Conservation (phyloP, 2,888 invertebrate genomes). For the Parascotia fuliginaria region DNA sequence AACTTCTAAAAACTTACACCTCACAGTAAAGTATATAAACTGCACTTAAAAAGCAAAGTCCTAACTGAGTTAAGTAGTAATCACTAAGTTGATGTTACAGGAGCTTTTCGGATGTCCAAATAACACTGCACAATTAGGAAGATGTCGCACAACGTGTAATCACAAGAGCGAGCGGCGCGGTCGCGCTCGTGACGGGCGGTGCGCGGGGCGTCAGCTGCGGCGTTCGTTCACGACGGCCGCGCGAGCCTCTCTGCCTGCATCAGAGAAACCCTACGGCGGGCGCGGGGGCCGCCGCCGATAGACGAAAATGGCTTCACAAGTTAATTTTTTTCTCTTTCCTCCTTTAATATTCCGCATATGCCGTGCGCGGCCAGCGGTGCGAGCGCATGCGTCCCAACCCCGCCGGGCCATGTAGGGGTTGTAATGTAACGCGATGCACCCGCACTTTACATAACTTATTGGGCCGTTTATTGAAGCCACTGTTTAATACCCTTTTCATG, state of each 20-base stretch:
- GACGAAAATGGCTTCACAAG: slow-evolving; percentile 86
- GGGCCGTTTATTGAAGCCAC: slow-evolving; percentile 82
- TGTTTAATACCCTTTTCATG: slow-evolving; percentile 82
- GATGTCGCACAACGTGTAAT: slow-evolving; percentile 67
- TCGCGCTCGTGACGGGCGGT: slow-evolving; percentile 44
- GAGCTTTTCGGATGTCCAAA: slow-evolving; percentile 53
- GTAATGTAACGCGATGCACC: slow-evolving; percentile 83
- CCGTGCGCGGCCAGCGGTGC: slow-evolving; percentile 78
- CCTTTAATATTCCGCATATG: slow-evolving; percentile 86
- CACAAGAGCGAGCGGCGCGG: slow-evolving; percentile 65
- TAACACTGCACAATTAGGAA: slow-evolving; percentile 72
- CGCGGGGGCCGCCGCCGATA: slow-evolving; percentile 77
- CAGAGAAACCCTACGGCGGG: slow-evolving; percentile 73
- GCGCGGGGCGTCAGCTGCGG: slow-evolving; percentile 28
- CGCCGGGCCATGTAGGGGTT: slow-evolving; percentile 70
- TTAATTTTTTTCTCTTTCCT: slow-evolving; percentile 86
- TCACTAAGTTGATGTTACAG: slow-evolving; percentile 48
- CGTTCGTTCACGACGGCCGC: slow-evolving; percentile 69
- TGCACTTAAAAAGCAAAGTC: slow-evolving; percentile 39
- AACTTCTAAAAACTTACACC: slow-evolving; percentile 70
- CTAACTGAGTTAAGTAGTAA: slow-evolving; percentile 23
- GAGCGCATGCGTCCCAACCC: slow-evolving; percentile 81
- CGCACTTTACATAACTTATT: slow-evolving; percentile 85
- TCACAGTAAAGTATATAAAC: slow-evolving; percentile 60
- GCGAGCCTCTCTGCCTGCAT: slow-evolving; percentile 75